Base-by-base conservation (phyloP, 2,797 vertebrate species). In the Urophycis tenuis region DNA sequence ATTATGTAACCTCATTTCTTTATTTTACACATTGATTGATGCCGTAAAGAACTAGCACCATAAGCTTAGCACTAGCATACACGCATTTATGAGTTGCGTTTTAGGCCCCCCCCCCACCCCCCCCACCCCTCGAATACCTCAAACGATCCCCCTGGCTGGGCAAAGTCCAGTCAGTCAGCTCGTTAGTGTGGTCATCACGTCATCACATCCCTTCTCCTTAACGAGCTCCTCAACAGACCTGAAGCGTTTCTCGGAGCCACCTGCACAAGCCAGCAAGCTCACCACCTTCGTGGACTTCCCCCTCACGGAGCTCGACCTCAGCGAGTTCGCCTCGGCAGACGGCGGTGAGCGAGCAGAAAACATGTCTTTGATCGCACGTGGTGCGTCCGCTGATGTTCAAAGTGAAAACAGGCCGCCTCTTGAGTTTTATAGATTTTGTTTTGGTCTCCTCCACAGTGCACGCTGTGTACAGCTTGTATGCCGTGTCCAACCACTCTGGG, bases 401-500 rank as follows among this genome's bases (percentile, higher is more conserved):
- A 19, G 45, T 53, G 1, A 53, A 53, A 53, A 5, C 45, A 22
- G 45, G 45, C 17, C 19, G 45, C 45, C 45, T n/a, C 17, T 53
- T 53, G 45, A 12, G 45, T 53, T 53, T 22, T 53, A 41, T 3
- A 41, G 39, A 17, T 12, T 12, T 69, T 25, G 3, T 30, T 25
- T 67, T 69, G 10, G 79, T 11, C 82, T 30, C 74, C 41, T 79
- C 73, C 6, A 70, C 87, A 92, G 72, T 92, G 91, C 95, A 95
- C 0, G 87, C 94, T 0, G 83, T 96, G 85, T 99, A 98, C 87
- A 97, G 96, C 91, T 93, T 99, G 81, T 99, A 98, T 0, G 96
- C 96, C 0, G 94, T 99, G 75, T 98, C 97, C 88, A 99, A 98
- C 90, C 97, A 98, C 93, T 94, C 94, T 0, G 97, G 97, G 76